These are phyloP conservation scores for Tylochromis polylepis DNA, from an alignment of 2,113 vertebrate genomes.

Conservation along the genomic window DNA sequence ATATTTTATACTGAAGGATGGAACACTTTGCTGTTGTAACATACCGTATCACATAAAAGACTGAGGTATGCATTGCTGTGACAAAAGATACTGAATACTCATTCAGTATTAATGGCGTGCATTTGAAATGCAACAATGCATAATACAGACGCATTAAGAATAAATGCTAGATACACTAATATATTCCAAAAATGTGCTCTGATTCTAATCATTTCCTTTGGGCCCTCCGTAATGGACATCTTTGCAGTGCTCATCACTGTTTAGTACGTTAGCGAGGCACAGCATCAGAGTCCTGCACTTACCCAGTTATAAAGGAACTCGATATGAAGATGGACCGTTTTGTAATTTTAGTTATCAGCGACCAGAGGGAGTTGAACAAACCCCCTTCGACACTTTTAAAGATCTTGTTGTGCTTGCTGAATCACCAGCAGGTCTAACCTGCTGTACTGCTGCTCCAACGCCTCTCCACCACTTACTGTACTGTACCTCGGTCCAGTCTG, in stretches of 20 bases:
- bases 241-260: not conserved
- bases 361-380: conserved; percentile 9
- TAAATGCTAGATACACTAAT: accelerated
- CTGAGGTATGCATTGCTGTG: not conserved
- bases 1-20: not conserved
- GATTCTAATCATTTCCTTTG: not conserved
- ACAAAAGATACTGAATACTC: not conserved
- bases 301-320: no score
- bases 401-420: conserved; percentile 23
- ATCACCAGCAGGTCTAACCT: conserved; percentile 27
- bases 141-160: not conserved
- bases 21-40: not conserved
- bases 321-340: not conserved
- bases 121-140: not conserved
- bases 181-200: not conserved
- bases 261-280: not conserved
- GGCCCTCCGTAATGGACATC: not conserved
- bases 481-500: conserved; percentile 26
- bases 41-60: not conserved
- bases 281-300: not conserved
- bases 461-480: conserved; percentile 45
- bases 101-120: not conserved
- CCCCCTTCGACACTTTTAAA: not conserved
- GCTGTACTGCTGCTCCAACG: conserved; percentile 34
- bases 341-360: not conserved